Conservation (phyloP, 92 coral and sea anemone genomes). For the Porites evermanni region DNA sequence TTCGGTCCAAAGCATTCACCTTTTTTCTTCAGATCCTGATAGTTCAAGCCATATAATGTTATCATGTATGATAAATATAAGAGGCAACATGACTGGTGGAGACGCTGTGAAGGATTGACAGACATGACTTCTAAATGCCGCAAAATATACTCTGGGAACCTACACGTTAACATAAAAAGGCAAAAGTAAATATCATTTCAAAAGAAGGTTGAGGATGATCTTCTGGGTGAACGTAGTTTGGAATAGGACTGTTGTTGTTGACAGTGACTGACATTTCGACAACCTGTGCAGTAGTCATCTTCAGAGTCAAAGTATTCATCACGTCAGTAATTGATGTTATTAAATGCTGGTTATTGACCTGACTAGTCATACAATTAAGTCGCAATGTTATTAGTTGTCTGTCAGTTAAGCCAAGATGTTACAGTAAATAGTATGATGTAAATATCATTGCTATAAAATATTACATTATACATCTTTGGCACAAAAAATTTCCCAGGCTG, state of each 20-base stretch:
- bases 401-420: too few species aligned
- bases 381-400: too few species aligned
- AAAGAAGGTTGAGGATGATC: too few species aligned
- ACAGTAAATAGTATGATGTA: too few species aligned
- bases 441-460: neutral
- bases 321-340: too few species aligned
- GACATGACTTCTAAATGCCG: slow-evolving; percentile 82
- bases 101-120: slow-evolving; percentile 59
- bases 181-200: neutral
- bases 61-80: slow-evolving; percentile 86
- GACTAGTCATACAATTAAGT: too few species aligned
- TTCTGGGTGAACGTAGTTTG: too few species aligned
- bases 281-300: too few species aligned
- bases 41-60: slow-evolving; percentile 62
- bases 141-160: slow-evolving; percentile 86
- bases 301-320: too few species aligned
- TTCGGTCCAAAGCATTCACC: slow-evolving; percentile 41
- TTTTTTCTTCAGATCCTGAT: slow-evolving; percentile 60
- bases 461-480: neutral
- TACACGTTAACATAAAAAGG: slow-evolving; percentile 8
- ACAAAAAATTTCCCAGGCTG: neutral
- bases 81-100: slow-evolving; percentile 81
- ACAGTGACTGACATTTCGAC: too few species aligned
- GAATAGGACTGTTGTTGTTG: too few species aligned
- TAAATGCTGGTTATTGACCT: too few species aligned